Evolutionary conservation across 2,888 invertebrate genomes (phyloP).

Genomic region (Dinocampus coccinellae): DNA sequence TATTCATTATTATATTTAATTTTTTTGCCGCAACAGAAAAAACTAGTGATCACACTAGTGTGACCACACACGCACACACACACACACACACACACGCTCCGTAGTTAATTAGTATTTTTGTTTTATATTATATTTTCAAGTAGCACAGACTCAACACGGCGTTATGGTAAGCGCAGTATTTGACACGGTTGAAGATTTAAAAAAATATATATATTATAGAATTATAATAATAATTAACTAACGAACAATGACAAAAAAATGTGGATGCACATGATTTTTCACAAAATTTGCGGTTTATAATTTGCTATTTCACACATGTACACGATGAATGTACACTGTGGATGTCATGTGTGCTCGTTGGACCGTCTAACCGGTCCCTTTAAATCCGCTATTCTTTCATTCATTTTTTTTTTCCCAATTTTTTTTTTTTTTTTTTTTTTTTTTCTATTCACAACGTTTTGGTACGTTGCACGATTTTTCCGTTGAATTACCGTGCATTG

Average conservation of each 20-base stretch:
- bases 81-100: not conserved
- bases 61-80: too few relatives aligned
- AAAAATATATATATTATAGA: constrained; percentile 2
- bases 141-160: not conserved
- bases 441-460: constrained; percentile 4
- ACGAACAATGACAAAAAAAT: not conserved
- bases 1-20: not conserved
- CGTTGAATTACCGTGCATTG: constrained; percentile 19
- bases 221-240: constrained; percentile 12
- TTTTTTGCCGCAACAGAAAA: constrained; percentile 4
- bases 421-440: not conserved
- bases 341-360: constrained; percentile 8
- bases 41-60: not conserved
- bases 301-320: constrained; percentile 9
- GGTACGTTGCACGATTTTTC: constrained; percentile 21
- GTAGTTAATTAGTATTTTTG: constrained; percentile 17
- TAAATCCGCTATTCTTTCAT: constrained; percentile 14
- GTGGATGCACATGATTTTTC: constrained; percentile 48
- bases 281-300: constrained; percentile 47
- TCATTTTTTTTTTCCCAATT: too few relatives aligned
- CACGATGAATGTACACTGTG: constrained; percentile 13
- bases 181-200: constrained; percentile 1
- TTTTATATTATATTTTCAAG: not conserved
- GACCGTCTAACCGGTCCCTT: constrained; percentile 18
- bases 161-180: constrained; percentile 3